phyloP scores from a whole-genome alignment of 2,113 vertebrate genomes.

The Columbina picui region DNA sequence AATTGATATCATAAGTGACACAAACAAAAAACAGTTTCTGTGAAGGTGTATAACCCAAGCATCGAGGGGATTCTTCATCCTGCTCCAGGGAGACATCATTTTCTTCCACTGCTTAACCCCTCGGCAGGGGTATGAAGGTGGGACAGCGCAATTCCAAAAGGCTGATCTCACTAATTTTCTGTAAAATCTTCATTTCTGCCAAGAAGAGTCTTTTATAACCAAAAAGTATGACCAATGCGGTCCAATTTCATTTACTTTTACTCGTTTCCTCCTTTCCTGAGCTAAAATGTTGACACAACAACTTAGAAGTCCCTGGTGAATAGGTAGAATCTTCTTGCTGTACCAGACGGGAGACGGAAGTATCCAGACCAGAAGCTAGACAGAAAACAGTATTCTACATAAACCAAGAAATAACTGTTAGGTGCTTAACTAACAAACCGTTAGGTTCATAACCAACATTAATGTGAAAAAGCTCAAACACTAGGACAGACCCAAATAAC shows the following conservation, averaged over 20 bases:
- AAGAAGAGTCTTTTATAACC: not conserved
- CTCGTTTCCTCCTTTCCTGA: not conserved
- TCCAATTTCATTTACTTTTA: not conserved
- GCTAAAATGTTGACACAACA: not conserved
- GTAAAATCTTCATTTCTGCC: not conserved
- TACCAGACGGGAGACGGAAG: not conserved
- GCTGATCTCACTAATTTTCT: not conserved
- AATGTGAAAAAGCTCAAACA: not conserved
- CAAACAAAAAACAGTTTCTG: not conserved
- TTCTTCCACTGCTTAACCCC: not conserved
- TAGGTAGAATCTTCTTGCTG: not conserved
- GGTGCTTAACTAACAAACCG: not conserved
- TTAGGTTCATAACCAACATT: not conserved
- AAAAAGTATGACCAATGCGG: not conserved
- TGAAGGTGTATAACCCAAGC: not conserved
- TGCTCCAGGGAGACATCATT: fast-evolving
- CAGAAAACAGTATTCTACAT: not conserved
- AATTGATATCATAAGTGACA: not conserved
- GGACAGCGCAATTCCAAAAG: not conserved
- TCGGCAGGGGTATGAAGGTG: fast-evolving
- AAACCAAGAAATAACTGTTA: not conserved
- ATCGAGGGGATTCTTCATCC: fast-evolving
- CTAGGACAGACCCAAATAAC: not conserved
- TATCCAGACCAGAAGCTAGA: not conserved
- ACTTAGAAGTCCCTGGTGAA: not conserved